Base-by-base conservation (phyloP, 2,888 invertebrate species). In the Acronicta psi region DNA sequence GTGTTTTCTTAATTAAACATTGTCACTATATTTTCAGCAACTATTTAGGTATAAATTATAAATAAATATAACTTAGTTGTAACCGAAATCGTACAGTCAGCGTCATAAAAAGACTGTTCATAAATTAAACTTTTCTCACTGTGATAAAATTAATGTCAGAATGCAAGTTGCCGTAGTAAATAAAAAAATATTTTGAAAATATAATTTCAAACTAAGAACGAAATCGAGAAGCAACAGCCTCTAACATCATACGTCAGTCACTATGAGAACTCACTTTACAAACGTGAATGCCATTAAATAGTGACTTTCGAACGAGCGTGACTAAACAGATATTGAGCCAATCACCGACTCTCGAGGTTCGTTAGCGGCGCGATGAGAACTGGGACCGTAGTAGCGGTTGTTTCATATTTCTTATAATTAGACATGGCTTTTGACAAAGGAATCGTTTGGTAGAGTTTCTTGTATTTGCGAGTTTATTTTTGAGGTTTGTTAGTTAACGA, bases 271-370 rank as follows among this genome's bases (percentile, higher is more conserved):
- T 68, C 63, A 63, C 71, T 77, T 70, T 67, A 75, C 63, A 65
- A 67, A 77, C 69, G 66, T 80, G 79, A 82, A 81, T 83, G 82
- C 78, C 84, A 86, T 87, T 86, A 85, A 84, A 80, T 79, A 66
- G 75, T 80, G 81, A 81, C 79, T 81, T 71, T 69, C 67, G 57
- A 67, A 58, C 57, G 70, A 53, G 73, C 88, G 88, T 87, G 88
- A 75, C 88, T 87, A 86, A 86, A 77, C 82, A 79, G 83, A 81
- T 87, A 88, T 88, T 88, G 86, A 64, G 84, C 77, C 85, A 87
- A 87, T 88, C 75, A 75, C 61, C 63, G 69, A 53, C 67, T 49
- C 69, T 74, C 60, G 74, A 67, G 69, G 74, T 82, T 86, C 86
- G 85, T 86, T 86, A 85, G 79, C 51, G 65, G 38, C 64, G 47